These are phyloP conservation scores for Geodia barretti DNA, from an alignment of 37 sponge, comb jelly and placozoan genomes.

Conservation along the genomic window DNA sequence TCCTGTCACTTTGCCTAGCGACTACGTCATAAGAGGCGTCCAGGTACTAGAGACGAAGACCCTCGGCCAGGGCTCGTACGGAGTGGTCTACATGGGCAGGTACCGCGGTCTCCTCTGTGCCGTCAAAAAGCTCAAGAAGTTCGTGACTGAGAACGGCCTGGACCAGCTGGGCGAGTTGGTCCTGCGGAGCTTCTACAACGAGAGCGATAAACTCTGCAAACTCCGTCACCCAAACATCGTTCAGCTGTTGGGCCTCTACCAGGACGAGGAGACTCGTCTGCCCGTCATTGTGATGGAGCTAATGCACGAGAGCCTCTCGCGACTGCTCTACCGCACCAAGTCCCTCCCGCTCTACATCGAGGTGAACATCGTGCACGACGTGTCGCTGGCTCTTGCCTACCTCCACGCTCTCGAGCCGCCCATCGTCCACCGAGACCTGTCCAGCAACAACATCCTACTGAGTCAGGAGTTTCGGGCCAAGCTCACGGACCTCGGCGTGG, in stretches of 20 bases:
- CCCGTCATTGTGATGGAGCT: slow-evolving; percentile 64
- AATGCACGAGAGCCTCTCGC: slow-evolving; percentile 47
- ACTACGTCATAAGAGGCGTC: slow-evolving; percentile 44
- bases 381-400: slow-evolving; percentile 42
- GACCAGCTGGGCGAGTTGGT: slow-evolving; percentile 51
- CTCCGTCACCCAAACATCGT: slow-evolving; percentile 58
- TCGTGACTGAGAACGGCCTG: slow-evolving; percentile 41
- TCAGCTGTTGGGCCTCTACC: slow-evolving; percentile 38
- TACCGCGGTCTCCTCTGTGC: slow-evolving; percentile 44
- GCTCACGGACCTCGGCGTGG: slow-evolving; percentile 55
- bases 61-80: slow-evolving; percentile 56
- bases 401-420: slow-evolving; percentile 43
- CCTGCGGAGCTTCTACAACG: slow-evolving; percentile 54
- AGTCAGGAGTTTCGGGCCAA: slow-evolving; percentile 31
- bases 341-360: slow-evolving; percentile 41
- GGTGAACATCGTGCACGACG: slow-evolving; percentile 48
- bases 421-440: slow-evolving; percentile 63
- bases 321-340: slow-evolving; percentile 25
- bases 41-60: slow-evolving; percentile 21
- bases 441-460: slow-evolving; percentile 54
- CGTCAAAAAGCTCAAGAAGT: slow-evolving; percentile 52
- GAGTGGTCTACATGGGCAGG: slow-evolving; percentile 43
- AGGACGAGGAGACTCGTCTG: slow-evolving; percentile 27
- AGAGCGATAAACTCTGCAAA: slow-evolving; percentile 45
- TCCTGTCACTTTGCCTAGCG: slow-evolving; percentile 44